A percentile compares a stretch with the other conserved stretches of the same genome.
phyloP scores from a whole-genome alignment of 2,113 vertebrate genomes.

The Chelonoidis abingdonii region DNA sequence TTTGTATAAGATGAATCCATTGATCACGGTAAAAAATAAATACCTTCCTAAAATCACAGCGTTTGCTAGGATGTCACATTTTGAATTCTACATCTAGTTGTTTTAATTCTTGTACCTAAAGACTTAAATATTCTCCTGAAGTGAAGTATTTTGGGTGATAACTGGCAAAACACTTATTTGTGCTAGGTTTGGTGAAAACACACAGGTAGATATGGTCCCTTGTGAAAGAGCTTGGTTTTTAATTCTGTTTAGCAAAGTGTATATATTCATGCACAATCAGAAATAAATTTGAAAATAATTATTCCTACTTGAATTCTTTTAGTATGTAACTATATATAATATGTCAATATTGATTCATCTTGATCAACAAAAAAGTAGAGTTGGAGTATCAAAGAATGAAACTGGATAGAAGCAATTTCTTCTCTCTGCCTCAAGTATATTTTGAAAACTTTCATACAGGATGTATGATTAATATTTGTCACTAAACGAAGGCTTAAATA shows the following conservation, averaged over 20 bases:
- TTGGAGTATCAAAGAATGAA: neutral
- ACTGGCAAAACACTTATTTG: neutral
- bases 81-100: neutral
- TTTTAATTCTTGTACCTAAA: neutral
- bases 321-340: neutral
- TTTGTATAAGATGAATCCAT: neutral
- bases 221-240: neutral
- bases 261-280: neutral
- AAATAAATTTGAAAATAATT: neutral
- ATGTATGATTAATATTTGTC: neutral
- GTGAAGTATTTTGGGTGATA: neutral
- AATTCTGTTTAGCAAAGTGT: neutral
- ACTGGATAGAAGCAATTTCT: neutral
- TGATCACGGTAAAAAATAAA: neutral
- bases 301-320: neutral
- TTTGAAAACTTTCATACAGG: neutral
- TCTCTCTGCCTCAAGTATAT: neutral
- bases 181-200: neutral
- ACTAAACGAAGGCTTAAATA: neutral
- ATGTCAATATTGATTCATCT: neutral
- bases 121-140: neutral
- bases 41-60: neutral
- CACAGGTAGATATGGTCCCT: neutral
- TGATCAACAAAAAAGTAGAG: neutral
- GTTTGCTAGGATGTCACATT: neutral